phyloP scores from a whole-genome alignment of 2,888 invertebrate species.

The Xanthorhoe designata region DNA sequence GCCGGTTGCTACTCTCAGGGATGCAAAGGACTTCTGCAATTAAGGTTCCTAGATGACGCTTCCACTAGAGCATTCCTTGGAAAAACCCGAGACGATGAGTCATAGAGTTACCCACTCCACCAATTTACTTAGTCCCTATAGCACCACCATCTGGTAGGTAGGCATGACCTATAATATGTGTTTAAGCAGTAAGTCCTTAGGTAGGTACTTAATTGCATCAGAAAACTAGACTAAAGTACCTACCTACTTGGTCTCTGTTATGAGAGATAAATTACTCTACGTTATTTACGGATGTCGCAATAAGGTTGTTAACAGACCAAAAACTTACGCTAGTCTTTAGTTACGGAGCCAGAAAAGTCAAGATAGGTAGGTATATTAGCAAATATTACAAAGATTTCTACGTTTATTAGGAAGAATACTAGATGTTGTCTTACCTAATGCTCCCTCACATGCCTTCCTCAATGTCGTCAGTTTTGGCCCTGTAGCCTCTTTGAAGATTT shows the following conservation, averaged over 20 bases:
- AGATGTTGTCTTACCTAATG: conserved; percentile 87
- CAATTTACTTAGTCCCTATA: too few species aligned
- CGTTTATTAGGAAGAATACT: not conserved
- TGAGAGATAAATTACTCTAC: too few species aligned
- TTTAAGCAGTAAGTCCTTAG: too few species aligned
- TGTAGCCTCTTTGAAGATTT: conserved; percentile 93
- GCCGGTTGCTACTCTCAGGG: conserved; percentile 91
- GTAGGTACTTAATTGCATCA: not conserved
- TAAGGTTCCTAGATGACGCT: not conserved
- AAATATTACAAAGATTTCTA: not conserved
- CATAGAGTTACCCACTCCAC: not conserved
- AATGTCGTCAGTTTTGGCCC: conserved; percentile 91
- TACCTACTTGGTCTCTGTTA: too few species aligned
- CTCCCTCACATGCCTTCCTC: conserved; percentile 94
- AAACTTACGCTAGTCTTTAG: not conserved
- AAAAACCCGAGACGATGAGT: not conserved
- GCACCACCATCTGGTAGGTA: too few species aligned
- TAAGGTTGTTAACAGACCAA: not conserved
- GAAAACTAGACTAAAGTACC: too few species aligned
- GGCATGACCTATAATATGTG: too few species aligned
- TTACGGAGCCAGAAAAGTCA: not conserved
- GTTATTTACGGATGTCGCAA: not conserved
- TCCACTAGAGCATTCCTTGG: not conserved
- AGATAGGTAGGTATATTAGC: not conserved
- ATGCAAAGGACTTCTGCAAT: conserved; percentile 90